Evolutionary conservation across 2,113 vertebrate species (phyloP), one percentile per base, ranked within the genome.

Genomic region (Bolborhynchus lineola): DNA sequence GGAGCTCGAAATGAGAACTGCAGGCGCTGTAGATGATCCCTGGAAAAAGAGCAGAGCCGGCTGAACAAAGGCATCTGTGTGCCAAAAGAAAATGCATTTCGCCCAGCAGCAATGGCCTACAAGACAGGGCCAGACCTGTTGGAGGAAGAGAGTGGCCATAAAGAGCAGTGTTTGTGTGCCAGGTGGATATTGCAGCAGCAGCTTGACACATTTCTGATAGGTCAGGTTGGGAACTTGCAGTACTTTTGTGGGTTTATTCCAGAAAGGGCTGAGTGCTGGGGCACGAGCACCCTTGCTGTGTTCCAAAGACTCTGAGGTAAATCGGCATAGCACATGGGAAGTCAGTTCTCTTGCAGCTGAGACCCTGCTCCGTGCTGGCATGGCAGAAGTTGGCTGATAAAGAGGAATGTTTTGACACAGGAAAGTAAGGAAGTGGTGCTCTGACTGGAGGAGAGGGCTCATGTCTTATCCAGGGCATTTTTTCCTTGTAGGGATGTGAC

Each of bases 1-100:
- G 76, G 33, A 64, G 26, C 81, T 71, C 14, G 3, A 31, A 72
- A 62, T 67, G 28, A 70, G 35, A 74, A 65, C 39, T 88, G 77
- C 53, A 46, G 46, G 41, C 42, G 14, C 70, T 87, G 52, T 41
- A 44, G 39, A 52, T 35, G 44, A 69, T 88, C 50, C 50, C 64
- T 68, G 69, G 29, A 86, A 93, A 94, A 94, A 83, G 57, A 86
- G 62, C 57, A 96, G 70, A 93, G 33, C 59, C 52, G 42, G 59
- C 31, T 41, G 37, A 92, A 87, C 53, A 93, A 92, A 93, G 79
- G 52, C 49, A 35, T 77, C 50, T 90, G n/a, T 81, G 21, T 92
- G 64, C 70, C 55, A 74, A 86, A 75, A 71, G 55, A 82, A 88
- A 82, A 86, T 39, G 7, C 14, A 19, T 90, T 90, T 94, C 42